A percentile compares a stretch with the other conserved stretches of the same genome.
These are phyloP conservation scores for Noturus placidus DNA, from an alignment of 2,113 vertebrate species.

Conservation along the genomic window DNA sequence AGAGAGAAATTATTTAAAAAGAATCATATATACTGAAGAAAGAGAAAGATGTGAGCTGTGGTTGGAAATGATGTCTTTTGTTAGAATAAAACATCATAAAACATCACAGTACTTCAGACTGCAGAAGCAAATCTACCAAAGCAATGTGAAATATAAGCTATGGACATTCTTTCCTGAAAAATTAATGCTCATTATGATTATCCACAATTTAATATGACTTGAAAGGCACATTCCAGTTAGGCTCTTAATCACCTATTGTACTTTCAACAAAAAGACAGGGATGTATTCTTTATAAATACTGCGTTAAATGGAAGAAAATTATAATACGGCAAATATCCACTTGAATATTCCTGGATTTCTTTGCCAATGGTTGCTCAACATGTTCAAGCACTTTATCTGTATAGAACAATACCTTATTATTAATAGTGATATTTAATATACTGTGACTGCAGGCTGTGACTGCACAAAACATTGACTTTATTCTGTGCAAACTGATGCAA, in stretches of 20 bases:
- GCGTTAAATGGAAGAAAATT: neutral
- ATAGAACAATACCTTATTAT: neutral
- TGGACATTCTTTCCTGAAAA: neutral
- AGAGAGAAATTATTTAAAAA: neutral
- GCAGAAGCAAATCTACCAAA: neutral
- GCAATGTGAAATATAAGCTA: neutral
- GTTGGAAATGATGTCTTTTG: neutral
- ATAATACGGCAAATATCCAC: conserved; percentile 13
- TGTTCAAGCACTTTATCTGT: neutral
- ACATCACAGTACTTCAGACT: neutral
- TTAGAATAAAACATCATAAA: neutral
- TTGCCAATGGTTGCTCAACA: neutral
- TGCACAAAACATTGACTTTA: neutral
- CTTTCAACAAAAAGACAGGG: conserved; percentile 7
- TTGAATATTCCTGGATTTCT: neutral
- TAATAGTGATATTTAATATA: neutral
- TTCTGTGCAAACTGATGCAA: neutral
- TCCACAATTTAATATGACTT: neutral
- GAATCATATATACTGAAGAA: neutral
- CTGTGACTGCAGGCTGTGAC: neutral
- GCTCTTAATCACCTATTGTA: neutral
- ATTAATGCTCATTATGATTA: neutral
- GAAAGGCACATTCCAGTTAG: conserved; percentile 9
- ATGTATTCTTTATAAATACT: conserved; percentile 5
- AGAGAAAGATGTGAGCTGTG: neutral